phyloP scores from a whole-genome alignment of 2,113 vertebrate genomes.

The Gymnarchus niloticus region DNA sequence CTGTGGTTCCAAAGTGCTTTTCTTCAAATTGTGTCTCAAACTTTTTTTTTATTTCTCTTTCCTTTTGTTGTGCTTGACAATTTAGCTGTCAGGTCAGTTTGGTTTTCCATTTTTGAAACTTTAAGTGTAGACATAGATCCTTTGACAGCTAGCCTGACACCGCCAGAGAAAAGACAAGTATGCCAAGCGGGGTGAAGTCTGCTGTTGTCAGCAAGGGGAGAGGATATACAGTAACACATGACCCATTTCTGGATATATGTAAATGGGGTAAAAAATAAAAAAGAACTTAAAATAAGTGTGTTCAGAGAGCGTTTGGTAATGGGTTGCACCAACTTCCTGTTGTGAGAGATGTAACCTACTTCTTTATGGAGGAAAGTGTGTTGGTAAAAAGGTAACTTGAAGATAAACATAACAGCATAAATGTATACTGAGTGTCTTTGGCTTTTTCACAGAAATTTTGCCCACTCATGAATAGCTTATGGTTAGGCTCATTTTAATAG shows the following conservation, averaged over 20 bases:
- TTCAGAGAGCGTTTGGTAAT: background rate
- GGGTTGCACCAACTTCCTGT: background rate
- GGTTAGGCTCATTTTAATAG: background rate
- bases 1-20: background rate
- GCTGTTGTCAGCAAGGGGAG: background rate
- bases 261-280: background rate
- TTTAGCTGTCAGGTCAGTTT: conserved; percentile 18
- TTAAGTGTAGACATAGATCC: conserved; percentile 1
- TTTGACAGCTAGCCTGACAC: conserved; percentile 14
- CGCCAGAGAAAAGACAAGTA: background rate
- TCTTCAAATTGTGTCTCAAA: background rate
- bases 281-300: background rate
- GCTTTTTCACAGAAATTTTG: background rate
- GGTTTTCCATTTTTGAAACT: conserved; percentile 1
- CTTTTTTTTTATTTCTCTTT: background rate
- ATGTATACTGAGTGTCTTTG: background rate
- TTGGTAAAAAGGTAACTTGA: background rate
- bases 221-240: background rate
- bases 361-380: background rate
- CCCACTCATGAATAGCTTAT: background rate
- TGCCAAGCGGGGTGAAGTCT: conserved; percentile 6
- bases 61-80: conserved; percentile 15
- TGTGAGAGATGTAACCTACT: background rate
- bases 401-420: background rate
- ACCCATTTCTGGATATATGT: conserved; percentile 2